These are phyloP conservation scores for Pachymerium ferrugineum DNA, from an alignment of 2,888 invertebrate genomes.

Conservation along the genomic window DNA sequence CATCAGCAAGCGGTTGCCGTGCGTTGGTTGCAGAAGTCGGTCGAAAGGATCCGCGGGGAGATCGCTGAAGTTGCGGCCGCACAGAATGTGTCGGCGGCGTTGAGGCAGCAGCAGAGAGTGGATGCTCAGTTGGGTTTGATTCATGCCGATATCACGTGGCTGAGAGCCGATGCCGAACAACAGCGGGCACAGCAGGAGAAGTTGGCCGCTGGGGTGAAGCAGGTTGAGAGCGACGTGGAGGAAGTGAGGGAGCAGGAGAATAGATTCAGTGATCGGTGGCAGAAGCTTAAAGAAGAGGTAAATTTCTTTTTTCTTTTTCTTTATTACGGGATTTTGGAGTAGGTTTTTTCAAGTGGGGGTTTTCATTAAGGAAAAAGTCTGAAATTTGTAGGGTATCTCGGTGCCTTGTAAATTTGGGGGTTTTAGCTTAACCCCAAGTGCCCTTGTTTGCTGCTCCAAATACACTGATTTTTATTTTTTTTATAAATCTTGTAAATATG, in stretches of 20 bases:
- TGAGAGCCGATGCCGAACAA: conserved; percentile 37
- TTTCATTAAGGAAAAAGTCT: too few species aligned
- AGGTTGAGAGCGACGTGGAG: conserved; percentile 41
- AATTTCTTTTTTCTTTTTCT: not conserved
- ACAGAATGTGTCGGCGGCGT: conserved; percentile 37
- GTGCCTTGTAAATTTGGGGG: too few species aligned
- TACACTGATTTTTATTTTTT: too few species aligned
- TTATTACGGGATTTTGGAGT: too few species aligned
- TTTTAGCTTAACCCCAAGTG: too few species aligned
- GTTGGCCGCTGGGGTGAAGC: conserved; percentile 35
- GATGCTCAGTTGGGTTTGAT: conserved; percentile 36
- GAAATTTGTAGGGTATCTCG: too few species aligned
- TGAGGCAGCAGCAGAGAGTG: conserved; percentile 35
- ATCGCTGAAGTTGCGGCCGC: conserved; percentile 38
- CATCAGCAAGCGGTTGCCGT: conserved; percentile 35
- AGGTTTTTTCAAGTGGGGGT: too few species aligned
- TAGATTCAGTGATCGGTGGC: conserved; percentile 37
- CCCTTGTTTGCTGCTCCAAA: too few species aligned
- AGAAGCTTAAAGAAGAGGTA: conserved; percentile 39
- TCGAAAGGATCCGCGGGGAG: conserved; percentile 38
- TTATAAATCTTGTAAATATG: too few species aligned
- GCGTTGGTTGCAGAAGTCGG: conserved; percentile 37
- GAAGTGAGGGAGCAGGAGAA: conserved; percentile 41
- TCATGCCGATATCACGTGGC: conserved; percentile 37
- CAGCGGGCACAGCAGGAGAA: conserved; percentile 35